These are phyloP conservation scores for Choristoneura fumiferana DNA, from an alignment of 1,140 invertebrate genomes.

Conservation along the genomic window DNA sequence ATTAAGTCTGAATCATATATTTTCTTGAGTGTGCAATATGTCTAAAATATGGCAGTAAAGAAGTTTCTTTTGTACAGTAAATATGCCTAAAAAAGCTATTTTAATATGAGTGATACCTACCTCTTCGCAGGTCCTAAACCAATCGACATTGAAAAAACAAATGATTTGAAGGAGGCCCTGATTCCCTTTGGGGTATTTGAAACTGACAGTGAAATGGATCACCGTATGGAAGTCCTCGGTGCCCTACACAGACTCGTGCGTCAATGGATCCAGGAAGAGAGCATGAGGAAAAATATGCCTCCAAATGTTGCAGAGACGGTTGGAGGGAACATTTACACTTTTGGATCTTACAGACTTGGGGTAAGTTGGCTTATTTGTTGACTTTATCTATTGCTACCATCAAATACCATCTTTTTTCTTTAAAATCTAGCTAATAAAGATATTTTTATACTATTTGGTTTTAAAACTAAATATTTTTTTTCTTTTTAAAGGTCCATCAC, in stretches of 20 bases:
- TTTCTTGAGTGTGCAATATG: no score
- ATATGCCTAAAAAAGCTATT: no score
- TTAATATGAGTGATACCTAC: neutral
- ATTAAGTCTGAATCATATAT: no score
- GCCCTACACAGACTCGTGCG: conserved; percentile 94
- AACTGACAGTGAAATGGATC: conserved; percentile 92
- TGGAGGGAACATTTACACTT: conserved; percentile 99
- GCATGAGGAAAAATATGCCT: conserved; percentile 93
- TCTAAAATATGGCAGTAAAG: no score
- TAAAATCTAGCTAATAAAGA: no score
- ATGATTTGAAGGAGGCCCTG: conserved; percentile 90
- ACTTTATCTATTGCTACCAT: no score
- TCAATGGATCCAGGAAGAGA: conserved; percentile 95
- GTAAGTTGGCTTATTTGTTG: conserved; percentile 68
- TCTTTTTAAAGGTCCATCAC: conserved; percentile 89
- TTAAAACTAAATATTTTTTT: conserved; percentile 4
- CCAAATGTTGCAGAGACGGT: conserved; percentile 90
- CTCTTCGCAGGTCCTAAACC: conserved; percentile 85
- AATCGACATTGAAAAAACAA: conserved; percentile 89
- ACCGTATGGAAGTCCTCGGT: conserved; percentile 90
- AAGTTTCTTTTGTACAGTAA: no score
- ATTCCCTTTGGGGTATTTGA: conserved; percentile 96
- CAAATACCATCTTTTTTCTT: no score
- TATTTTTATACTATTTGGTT: conserved; percentile 4
- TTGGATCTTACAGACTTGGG: conserved; percentile 95